Evolutionary conservation across 2,888 invertebrate genomes (phyloP).

Genomic region (Leptinotarsa peninsularis): DNA sequence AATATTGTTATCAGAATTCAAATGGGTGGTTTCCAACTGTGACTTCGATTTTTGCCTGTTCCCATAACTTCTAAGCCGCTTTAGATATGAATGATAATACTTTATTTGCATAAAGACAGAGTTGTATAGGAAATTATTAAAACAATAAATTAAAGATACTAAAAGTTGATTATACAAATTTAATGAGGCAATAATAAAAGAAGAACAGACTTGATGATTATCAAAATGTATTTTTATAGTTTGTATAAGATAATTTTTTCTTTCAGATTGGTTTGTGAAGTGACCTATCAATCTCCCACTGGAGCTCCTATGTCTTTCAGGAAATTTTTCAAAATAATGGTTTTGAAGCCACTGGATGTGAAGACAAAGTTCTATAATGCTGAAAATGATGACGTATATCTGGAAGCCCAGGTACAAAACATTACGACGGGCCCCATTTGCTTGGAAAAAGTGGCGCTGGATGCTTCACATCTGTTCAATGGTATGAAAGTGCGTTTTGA

Average conservation of each 20-base stretch:
- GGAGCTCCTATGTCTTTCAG: slow-evolving; percentile 87
- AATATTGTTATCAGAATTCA: too few relatives aligned
- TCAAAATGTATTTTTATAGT: too few relatives aligned
- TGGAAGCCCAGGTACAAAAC: slow-evolving; percentile 87
- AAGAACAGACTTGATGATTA: too few relatives aligned
- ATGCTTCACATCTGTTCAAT: slow-evolving; percentile 90
- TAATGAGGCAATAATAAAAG: too few relatives aligned
- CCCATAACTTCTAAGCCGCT: too few relatives aligned
- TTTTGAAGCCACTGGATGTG: slow-evolving; percentile 96
- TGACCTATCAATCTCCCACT: slow-evolving; percentile 85
- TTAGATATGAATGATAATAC: too few relatives aligned
- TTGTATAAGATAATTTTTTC: background rate
- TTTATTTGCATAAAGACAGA: too few relatives aligned
- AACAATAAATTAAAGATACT: too few relatives aligned
- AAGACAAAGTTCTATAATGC: slow-evolving; percentile 99
- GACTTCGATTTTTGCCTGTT: too few relatives aligned
- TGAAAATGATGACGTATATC: slow-evolving; percentile 81
- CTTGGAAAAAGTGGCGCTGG: slow-evolving; percentile 92
- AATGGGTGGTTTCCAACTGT: too few relatives aligned
- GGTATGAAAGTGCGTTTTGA: slow-evolving; percentile 63
- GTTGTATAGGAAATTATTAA: too few relatives aligned
- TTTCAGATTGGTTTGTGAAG: slow-evolving; percentile 92
- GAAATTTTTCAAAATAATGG: slow-evolving; percentile 98
- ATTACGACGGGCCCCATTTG: slow-evolving; percentile 93
- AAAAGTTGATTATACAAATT: too few relatives aligned